These are phyloP conservation scores for Danionella dracula DNA, from an alignment of 2,797 vertebrate species.

Conservation along the genomic window DNA sequence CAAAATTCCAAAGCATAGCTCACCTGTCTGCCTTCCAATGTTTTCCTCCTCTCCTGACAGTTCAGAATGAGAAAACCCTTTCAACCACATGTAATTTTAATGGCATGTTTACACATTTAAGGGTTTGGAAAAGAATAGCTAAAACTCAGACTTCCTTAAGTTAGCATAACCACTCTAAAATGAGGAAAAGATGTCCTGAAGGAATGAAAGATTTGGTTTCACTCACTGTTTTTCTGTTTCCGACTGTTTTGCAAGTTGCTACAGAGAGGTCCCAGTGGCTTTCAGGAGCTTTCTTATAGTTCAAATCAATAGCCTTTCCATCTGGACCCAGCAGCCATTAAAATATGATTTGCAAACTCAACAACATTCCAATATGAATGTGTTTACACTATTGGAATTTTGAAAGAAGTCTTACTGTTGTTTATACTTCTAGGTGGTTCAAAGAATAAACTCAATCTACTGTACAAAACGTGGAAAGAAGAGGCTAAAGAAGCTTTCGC, in stretches of 20 bases:
- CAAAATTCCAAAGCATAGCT: neutral
- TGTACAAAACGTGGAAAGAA: slow-evolving; percentile 98
- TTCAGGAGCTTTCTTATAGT: slow-evolving; percentile 3
- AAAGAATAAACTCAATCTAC: slow-evolving; percentile 98
- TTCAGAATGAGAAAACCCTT: slow-evolving; percentile 39
- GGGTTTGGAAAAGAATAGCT: slow-evolving; percentile 12
- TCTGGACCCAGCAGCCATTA: neutral
- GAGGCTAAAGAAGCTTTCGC: slow-evolving; percentile 90
- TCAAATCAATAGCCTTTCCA: slow-evolving; percentile 8
- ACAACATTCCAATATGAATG: neutral
- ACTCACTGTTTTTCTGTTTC: slow-evolving; percentile 1
- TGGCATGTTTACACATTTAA: slow-evolving; percentile 39
- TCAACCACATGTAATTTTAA: slow-evolving; percentile 39
- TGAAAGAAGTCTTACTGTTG: no score
- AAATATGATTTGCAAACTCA: neutral
- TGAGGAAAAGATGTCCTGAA: slow-evolving; percentile 40
- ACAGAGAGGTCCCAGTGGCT: slow-evolving; percentile 3
- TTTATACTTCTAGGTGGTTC: slow-evolving; percentile 78
- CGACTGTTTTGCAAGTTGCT: slow-evolving; percentile 17
- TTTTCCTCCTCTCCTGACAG: slow-evolving; percentile 28
- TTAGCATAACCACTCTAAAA: slow-evolving; percentile 36
- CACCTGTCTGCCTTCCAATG: neutral
- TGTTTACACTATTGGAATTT: neutral
- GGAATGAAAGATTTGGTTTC: slow-evolving; percentile 42
- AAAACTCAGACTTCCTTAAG: slow-evolving; percentile 31